phyloP scores from a whole-genome alignment of 2,113 vertebrate species.

The Sinosuthora webbiana region DNA sequence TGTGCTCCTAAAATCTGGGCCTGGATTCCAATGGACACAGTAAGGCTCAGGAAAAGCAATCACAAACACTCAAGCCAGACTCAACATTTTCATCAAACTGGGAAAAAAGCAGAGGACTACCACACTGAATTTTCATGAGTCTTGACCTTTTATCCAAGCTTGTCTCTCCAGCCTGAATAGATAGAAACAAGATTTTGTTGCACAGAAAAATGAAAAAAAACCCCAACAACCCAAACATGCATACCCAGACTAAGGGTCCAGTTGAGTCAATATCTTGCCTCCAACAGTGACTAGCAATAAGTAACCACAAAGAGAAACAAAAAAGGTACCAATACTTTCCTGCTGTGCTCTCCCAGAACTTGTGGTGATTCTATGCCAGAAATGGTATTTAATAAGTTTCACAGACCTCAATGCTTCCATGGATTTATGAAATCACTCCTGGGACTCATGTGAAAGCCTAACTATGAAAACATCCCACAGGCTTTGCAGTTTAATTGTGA shows the following conservation, averaged over 20 bases:
- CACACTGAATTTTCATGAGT: not conserved
- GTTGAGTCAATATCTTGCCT: not conserved
- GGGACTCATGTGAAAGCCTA: not conserved
- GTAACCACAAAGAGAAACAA: not conserved
- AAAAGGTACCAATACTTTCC: not conserved
- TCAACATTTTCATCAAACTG: not conserved
- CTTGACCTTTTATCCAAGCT: not conserved
- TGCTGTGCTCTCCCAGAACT: not conserved
- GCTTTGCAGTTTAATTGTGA: not conserved
- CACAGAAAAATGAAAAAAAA: not conserved
- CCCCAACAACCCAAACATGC: not conserved
- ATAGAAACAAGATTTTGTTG: not conserved
- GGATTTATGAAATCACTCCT: not conserved
- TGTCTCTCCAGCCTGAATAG: not conserved
- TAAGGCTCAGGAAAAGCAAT: not conserved
- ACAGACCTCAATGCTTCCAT: not conserved
- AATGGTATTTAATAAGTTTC: not conserved
- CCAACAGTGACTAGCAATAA: not conserved
- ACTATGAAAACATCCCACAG: accelerated
- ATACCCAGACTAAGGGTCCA: not conserved
- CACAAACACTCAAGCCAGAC: not conserved
- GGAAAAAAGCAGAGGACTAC: not conserved
- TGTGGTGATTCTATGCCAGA: not conserved
- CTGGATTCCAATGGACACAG: not conserved
- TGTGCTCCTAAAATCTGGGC: not conserved